phyloP scores from a whole-genome alignment of 2,797 vertebrate species.

The Helicolenus hilgendorfi region DNA sequence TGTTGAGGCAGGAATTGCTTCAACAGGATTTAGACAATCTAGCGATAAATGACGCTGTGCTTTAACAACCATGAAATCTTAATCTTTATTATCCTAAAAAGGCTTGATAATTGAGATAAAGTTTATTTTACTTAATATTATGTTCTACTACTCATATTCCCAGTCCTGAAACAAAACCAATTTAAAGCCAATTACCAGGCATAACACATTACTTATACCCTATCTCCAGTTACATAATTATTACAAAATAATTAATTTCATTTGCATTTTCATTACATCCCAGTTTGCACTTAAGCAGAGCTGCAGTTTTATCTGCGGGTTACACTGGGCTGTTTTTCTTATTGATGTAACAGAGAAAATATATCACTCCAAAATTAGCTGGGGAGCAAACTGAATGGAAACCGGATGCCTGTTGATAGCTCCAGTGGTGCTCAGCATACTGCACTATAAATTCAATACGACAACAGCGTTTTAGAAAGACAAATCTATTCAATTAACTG shows the following conservation, averaged over 20 bases:
- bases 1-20: neutral
- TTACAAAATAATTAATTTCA: constrained; percentile 28
- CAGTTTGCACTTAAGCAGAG: constrained; percentile 6
- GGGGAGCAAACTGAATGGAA: constrained; percentile 11
- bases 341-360: constrained; percentile 5
- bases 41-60: neutral
- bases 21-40: constrained; percentile 8
- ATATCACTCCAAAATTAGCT: constrained; percentile 19
- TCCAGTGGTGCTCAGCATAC: neutral
- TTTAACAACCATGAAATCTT: constrained; percentile 6
- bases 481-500: constrained; percentile 42
- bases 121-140: neutral
- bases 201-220: constrained; percentile 15
- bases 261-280: constrained; percentile 60
- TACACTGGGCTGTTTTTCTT: constrained; percentile 21
- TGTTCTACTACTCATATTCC: neutral
- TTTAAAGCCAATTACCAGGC: constrained; percentile 51
- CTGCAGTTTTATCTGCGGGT: constrained; percentile 20
- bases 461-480: constrained; percentile 43
- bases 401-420: constrained; percentile 21
- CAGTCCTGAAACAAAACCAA: constrained; percentile 35
- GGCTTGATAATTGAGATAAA: neutral
- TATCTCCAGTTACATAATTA: constrained; percentile 44
- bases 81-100: neutral
- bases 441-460: constrained; percentile 36